Evolutionary conservation across 2,797 vertebrate species (phyloP), one percentile per base, ranked within the genome.

Genomic region (Hoplostethus mediterraneus): DNA sequence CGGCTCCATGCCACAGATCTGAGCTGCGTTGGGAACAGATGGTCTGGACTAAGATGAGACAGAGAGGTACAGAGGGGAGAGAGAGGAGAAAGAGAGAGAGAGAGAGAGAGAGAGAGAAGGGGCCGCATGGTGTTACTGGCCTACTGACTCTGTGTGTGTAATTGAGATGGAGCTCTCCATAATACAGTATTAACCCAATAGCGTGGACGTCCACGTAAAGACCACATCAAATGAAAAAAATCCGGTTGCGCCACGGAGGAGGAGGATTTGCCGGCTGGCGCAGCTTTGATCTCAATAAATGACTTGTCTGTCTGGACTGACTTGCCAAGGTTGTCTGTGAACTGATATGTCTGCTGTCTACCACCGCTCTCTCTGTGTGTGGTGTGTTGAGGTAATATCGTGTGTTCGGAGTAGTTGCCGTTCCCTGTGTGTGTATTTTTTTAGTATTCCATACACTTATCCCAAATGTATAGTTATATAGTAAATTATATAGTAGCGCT

Each of bases 181-280:
- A 92, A 94, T 92, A 89, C 90, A 87, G 90, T 77, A 92, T 93
- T 93, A 93, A 93, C 88, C 92, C 86, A 89, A 76, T 89, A 90
- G 81, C 65, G 36, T 13, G 47, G 51, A 59, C 16, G 4, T 76
- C 53, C 57, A n/a, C n/a, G n/a, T 53, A 85, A 86, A 57, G 87
- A 80, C 82, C 85, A 82, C 60, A 78, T 62, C 54, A 83, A 83
- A 21, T 31, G 17, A 79, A 73, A 73, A 73, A 21, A 21, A 71
- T 83, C 28, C 10, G 71, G 77, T 82, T 81, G 79, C 71, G 71
- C 64, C 65, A 62, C 33, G 6, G 55, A 60, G 33, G 67, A 60
- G 33, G 67, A 58, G 71, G 86, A 83, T 85, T 86, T 84, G 74
- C 47, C 12, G 12, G 80, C 71, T 77, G 71, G 63, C 28, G 62